Conservation (phyloP, 2,113 vertebrate genomes). For the Ceyx cyanopectus region DNA sequence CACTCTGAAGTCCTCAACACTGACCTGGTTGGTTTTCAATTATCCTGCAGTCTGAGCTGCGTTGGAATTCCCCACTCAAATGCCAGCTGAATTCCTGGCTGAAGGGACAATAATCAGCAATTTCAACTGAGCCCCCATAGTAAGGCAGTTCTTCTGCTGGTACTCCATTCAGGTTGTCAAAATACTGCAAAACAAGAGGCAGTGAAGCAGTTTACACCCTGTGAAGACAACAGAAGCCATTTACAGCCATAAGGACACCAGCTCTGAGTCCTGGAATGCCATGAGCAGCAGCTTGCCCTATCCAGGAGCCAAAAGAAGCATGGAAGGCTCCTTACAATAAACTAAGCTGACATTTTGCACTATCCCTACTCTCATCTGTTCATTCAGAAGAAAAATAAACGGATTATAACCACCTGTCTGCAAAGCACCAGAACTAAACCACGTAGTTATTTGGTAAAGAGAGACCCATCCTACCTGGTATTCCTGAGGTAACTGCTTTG, state of each 20-base stretch:
- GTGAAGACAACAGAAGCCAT: not conserved
- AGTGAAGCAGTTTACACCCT: not conserved
- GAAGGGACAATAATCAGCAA: slow-evolving; percentile 97
- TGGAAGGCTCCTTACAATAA: not conserved
- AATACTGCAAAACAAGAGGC: slow-evolving; percentile 83
- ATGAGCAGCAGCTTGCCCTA: not conserved
- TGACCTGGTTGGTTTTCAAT: slow-evolving; percentile 92
- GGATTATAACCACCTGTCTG: not conserved
- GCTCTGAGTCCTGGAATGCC: not conserved
- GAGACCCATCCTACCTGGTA: slow-evolving; percentile 86
- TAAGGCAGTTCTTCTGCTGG: slow-evolving; percentile 81
- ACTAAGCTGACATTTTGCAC: not conserved
- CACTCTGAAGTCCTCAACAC: slow-evolving; percentile 3
- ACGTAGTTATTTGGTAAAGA: not conserved
- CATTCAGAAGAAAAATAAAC: not conserved
- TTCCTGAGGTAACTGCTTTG: slow-evolving; percentile 86
- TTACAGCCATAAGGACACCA: not conserved
- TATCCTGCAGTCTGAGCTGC: slow-evolving; percentile 93
- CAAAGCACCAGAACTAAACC: not conserved
- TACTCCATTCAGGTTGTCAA: slow-evolving; percentile 88
- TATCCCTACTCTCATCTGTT: not conserved
- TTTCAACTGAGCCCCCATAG: slow-evolving; percentile 96
- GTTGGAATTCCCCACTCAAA: slow-evolving; percentile 92
- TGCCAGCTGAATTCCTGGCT: slow-evolving; percentile 99
- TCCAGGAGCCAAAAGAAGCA: not conserved